Evolutionary conservation across 2,888 invertebrate genomes (phyloP), one percentile per base, ranked within the genome.

Genomic region (Conistra vaccinii): DNA sequence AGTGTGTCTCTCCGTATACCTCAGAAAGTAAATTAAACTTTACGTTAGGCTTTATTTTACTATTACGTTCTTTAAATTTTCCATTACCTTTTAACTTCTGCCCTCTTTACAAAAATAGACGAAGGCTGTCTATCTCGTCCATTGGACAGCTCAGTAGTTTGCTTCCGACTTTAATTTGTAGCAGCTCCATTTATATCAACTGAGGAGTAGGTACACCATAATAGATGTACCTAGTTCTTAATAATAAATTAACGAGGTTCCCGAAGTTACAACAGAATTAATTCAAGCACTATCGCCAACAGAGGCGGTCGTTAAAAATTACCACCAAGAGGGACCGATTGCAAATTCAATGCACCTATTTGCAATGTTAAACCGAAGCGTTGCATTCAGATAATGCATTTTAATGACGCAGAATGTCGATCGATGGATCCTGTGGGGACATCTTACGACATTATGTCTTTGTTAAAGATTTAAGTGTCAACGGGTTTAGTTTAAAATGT

Each of bases 361-460:
- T 96, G 96, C 96, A 96, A 96, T 96, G 94, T 96, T 95, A 96
- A 96, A 94, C 89, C 86, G 89, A 87, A 86, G 91, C 92, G 92
- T 91, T 93, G 95, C 94, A 93, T 91, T 90, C 92, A 92, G 94
- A 95, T 96, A 96, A 95, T 96, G 95, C 93, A 95, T 97, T 97
- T 97, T 97, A 97, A 96, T 97, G 97, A 93, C 94, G 95, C 89
- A 87, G 94, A 95, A 94, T 94, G 93, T 91, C 89, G 92, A 92
- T 94, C 95, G 92, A 95, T 93, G 91, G 91, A 90, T 90, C 89
- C 89, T 86, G 84, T 85, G 80, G 83, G 87, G 85, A 86, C 89
- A 80, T 84, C 90, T 93, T 91, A 88, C 89, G 87, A 89, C 90
- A 92, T 94, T 93, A 93, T 84, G 86, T 87, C 82, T 76, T 85